phyloP scores from a whole-genome alignment of 2,797 vertebrate genomes.

The Heliangelus exortis region DNA sequence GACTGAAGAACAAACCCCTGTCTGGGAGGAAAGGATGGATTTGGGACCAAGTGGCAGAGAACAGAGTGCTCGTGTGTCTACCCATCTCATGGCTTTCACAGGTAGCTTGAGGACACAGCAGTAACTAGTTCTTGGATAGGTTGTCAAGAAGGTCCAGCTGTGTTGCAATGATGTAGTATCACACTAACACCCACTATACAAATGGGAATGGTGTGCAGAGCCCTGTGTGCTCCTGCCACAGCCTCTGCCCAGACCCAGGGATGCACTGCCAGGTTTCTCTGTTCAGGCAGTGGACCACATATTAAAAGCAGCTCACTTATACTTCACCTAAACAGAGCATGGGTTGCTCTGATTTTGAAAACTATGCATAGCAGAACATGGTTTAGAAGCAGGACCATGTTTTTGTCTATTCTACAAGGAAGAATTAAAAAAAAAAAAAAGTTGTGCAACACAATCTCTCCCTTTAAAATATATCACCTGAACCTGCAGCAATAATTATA shows the following conservation, averaged over 20 bases:
- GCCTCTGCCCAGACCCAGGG: not conserved
- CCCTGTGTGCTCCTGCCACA: not conserved
- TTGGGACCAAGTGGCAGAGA: not conserved
- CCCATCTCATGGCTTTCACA: not conserved
- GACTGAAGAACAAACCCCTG: not conserved
- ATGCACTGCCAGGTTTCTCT: not conserved
- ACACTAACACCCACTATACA: not conserved
- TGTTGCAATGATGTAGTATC: fast-evolving
- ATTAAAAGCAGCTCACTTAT: not conserved
- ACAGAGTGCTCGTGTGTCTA: not conserved
- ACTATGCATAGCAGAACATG: not conserved
- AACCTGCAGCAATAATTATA: no score
- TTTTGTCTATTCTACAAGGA: not conserved
- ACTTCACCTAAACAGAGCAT: not conserved
- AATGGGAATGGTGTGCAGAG: not conserved
- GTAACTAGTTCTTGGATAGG: not conserved
- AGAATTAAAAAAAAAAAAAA: not conserved
- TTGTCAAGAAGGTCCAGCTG: not conserved
- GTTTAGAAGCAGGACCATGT: not conserved
- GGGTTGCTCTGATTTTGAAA: not conserved
- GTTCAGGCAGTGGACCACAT: not conserved
- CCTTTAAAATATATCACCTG: not conserved
- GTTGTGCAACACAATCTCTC: not conserved
- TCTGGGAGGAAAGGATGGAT: not conserved
- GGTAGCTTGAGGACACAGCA: not conserved